These are phyloP conservation scores for Zosterops japonicus DNA, from an alignment of 2,113 vertebrate species.

Conservation along the genomic window DNA sequence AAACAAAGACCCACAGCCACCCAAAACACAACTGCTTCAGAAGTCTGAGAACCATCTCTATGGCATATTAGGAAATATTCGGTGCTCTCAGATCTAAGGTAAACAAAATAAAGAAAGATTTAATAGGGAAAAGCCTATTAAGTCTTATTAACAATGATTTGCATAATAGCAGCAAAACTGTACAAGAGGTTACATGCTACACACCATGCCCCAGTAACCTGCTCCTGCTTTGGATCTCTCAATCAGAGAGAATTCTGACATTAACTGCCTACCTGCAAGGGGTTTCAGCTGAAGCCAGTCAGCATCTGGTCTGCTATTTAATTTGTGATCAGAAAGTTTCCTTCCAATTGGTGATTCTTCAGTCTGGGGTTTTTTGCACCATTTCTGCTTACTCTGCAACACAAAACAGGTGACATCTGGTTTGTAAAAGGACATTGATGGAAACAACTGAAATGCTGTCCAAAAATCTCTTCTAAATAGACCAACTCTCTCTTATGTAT, in stretches of 20 bases:
- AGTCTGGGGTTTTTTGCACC: slow-evolving; percentile 75
- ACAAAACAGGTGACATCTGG: background rate
- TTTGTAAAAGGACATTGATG: background rate
- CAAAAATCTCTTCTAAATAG: background rate
- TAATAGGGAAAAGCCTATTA: slow-evolving; percentile 15
- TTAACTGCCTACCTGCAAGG: slow-evolving; percentile 76
- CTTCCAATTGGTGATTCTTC: slow-evolving; percentile 87
- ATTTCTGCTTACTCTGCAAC: slow-evolving; percentile 81
- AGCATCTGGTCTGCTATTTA: slow-evolving; percentile 89
- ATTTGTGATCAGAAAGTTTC: slow-evolving; percentile 93
- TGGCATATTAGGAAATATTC: background rate
- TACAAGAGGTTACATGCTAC: background rate
- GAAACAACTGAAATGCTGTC: background rate
- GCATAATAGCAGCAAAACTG: slow-evolving; percentile 32
- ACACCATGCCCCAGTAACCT: background rate
- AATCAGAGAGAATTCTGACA: background rate
- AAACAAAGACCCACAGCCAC: background rate
- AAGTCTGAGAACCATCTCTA: background rate
- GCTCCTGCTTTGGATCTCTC: background rate
- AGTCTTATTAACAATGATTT: slow-evolving; percentile 22
- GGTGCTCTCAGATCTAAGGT: slow-evolving; percentile 2
- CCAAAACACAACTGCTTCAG: background rate
- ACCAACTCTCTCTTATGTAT: background rate
- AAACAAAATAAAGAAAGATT: background rate
- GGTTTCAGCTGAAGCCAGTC: slow-evolving; percentile 96